Conservation (phyloP, 2,888 invertebrate species). For the Lampropteryx suffumata region DNA sequence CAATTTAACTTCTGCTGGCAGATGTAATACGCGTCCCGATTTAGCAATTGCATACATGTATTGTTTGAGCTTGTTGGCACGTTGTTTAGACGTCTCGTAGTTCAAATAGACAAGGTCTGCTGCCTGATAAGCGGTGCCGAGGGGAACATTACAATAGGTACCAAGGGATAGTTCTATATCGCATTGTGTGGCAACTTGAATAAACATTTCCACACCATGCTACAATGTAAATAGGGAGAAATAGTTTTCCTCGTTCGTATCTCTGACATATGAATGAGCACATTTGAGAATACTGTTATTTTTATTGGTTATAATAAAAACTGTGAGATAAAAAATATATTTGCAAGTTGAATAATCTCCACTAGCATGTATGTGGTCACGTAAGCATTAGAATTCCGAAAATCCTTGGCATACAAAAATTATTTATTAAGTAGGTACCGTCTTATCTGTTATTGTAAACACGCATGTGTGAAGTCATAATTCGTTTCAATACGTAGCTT, state of each 20-base stretch:
- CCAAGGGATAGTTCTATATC: slow-evolving; percentile 34
- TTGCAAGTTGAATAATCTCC: background rate
- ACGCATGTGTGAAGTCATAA: slow-evolving; percentile 27
- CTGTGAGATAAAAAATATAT: background rate
- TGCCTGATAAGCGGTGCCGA: slow-evolving; percentile 54
- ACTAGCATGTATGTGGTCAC: slow-evolving; percentile 20
- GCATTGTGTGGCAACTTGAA: slow-evolving; percentile 32
- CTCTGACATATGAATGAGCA: slow-evolving; percentile 19
- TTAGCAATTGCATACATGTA: slow-evolving; percentile 44
- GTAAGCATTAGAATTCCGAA: slow-evolving; percentile 20
- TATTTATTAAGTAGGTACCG: slow-evolving; percentile 11
- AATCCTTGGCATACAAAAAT: slow-evolving; percentile 30
- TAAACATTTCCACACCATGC: slow-evolving; percentile 23
- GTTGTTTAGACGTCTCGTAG: slow-evolving; percentile 56
- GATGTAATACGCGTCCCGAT: slow-evolving; percentile 43
- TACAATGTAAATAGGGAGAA: slow-evolving; percentile 14
- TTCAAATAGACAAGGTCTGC: slow-evolving; percentile 57
- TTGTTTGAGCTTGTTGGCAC: slow-evolving; percentile 56
- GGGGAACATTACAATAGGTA: slow-evolving; percentile 46
- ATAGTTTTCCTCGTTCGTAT: slow-evolving; percentile 20
- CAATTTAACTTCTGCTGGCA: slow-evolving; percentile 25
- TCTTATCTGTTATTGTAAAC: slow-evolving; percentile 26
- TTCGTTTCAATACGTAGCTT: slow-evolving; percentile 18
- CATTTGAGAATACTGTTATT: background rate
- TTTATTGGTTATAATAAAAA: slow-evolving; percentile 12